A percentile compares a stretch with the other conserved stretches of the same genome.
Conservation (phyloP, 2,888 invertebrate genomes). For the Drosophila bunnanda region DNA sequence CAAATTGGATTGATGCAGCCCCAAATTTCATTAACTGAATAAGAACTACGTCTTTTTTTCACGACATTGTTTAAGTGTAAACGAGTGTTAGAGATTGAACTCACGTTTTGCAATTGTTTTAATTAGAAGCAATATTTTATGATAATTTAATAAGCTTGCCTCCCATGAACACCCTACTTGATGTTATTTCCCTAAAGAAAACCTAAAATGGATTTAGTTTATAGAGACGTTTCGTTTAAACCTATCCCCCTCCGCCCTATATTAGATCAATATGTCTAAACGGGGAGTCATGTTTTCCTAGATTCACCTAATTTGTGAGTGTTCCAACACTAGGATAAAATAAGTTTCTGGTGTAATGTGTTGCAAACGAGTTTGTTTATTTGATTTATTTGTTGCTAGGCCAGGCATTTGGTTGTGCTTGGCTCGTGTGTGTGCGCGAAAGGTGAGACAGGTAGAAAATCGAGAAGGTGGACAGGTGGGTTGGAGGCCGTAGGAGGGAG, state of each 20-base stretch:
- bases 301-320: conserved; percentile 8
- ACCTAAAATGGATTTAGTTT: neutral
- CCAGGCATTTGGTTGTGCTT: neutral
- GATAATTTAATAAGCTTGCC: no score
- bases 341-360: conserved; percentile 25
- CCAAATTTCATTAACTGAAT: no score
- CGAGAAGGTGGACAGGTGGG: conserved; percentile 23
- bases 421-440: conserved; percentile 1
- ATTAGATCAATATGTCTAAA: conserved; percentile 28
- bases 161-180: no score
- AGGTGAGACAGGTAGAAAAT: conserved; percentile 31
- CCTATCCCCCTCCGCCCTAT: neutral
- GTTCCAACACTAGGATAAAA: conserved; percentile 7
- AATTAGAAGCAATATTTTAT: no score
- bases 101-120: no score
- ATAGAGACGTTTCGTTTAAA: neutral
- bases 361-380: conserved; percentile 33
- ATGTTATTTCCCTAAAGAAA: no score
- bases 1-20: no score
- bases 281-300: neutral
- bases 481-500: neutral
- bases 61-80: no score
- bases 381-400: conserved; percentile 23
- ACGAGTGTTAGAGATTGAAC: no score
- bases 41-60: no score